A percentile compares a stretch with the other conserved stretches of the same genome.
Evolutionary conservation across 1,140 invertebrate genomes (phyloP).

Genomic region (Diuraphis noxia): DNA sequence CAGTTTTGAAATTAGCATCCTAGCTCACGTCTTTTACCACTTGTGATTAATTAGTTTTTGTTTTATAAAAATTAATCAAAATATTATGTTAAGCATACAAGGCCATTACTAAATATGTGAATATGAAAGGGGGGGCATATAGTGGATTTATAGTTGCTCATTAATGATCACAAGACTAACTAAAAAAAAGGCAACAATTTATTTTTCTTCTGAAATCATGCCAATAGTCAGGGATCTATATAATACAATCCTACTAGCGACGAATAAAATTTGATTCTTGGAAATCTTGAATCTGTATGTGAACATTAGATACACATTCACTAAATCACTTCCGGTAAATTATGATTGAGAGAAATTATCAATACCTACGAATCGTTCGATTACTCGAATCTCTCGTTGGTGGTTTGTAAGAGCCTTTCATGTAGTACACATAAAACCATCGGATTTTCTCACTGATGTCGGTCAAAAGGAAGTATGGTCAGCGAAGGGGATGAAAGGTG

Average conservation of each 20-base stretch:
- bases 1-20: too few relatives aligned
- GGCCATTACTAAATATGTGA: not conserved
- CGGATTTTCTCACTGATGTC: too few relatives aligned
- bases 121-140: not conserved
- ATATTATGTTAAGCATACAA: not conserved
- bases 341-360: not conserved
- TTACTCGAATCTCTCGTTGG: too few relatives aligned
- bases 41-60: not conserved
- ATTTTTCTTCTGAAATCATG: not conserved
- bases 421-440: too few relatives aligned
- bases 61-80: not conserved
- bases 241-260: not conserved
- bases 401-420: too few relatives aligned
- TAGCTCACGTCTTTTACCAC: not conserved
- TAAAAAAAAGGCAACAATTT: not conserved
- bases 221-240: too few relatives aligned
- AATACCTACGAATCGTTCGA: not conserved
- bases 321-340: not conserved
- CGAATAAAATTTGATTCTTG: not conserved
- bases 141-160: not conserved
- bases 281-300: not conserved
- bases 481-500: not conserved
- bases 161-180: too few relatives aligned
- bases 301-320: too few relatives aligned
- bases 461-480: too few relatives aligned